Evolutionary conservation across 2,797 vertebrate species (phyloP).

Genomic region (Platalea minor): DNA sequence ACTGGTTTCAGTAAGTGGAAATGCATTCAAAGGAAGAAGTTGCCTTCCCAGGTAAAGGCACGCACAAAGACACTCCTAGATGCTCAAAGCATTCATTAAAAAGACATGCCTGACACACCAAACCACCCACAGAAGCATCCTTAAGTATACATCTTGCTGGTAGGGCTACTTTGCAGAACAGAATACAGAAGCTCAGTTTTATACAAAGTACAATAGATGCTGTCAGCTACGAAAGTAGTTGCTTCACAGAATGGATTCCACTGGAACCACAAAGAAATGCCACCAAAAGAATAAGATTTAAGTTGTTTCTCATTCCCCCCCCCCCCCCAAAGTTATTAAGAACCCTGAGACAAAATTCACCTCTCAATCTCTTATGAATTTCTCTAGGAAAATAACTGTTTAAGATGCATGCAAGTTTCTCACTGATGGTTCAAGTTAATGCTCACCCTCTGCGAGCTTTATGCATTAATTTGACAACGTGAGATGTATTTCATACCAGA

Average conservation of each 20-base stretch:
- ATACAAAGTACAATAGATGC: background rate
- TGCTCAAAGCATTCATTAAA: background rate
- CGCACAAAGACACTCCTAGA: background rate
- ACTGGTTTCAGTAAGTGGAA: background rate
- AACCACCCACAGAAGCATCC: background rate
- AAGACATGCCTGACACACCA: background rate
- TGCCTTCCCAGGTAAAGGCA: background rate
- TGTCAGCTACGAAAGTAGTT: background rate
- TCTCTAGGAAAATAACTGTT: background rate
- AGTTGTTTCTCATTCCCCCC: background rate
- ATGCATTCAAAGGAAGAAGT: background rate
- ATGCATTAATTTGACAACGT: background rate
- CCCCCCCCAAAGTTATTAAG: background rate
- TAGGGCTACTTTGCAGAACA: background rate
- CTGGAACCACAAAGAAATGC: background rate
- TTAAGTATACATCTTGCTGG: background rate
- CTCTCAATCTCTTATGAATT: background rate
- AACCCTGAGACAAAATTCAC: background rate
- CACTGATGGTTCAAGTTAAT: background rate
- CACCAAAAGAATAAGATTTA: background rate
- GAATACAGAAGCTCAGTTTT: background rate
- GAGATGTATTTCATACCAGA: slow-evolving; percentile 72
- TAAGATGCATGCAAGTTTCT: background rate
- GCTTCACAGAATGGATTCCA: background rate
- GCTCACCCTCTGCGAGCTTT: background rate